Conservation (phyloP, 2,113 vertebrate genomes). For the Catharus minimus region DNA sequence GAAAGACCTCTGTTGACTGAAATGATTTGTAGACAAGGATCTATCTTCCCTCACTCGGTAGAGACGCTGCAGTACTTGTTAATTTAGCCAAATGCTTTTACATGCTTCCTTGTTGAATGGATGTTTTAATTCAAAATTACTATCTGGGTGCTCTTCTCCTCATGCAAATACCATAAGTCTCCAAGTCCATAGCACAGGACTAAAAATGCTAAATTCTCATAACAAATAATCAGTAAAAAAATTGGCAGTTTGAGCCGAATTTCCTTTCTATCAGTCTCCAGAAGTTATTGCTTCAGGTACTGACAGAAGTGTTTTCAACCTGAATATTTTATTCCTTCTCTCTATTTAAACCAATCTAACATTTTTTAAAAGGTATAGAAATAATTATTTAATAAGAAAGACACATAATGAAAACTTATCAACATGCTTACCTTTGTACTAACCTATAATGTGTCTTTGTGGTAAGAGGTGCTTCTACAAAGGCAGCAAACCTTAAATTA, state of each 20-base stretch:
- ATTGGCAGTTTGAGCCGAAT: neutral
- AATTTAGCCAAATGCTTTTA: neutral
- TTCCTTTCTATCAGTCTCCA: neutral
- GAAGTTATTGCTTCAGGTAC: neutral
- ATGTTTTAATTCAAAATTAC: neutral
- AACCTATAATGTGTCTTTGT: neutral
- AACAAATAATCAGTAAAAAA: neutral
- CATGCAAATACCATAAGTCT: neutral
- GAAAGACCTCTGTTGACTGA: neutral
- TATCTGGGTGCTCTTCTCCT: neutral
- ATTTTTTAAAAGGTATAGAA: neutral
- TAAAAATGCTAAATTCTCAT: neutral
- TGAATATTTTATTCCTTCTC: neutral
- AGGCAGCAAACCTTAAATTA: neutral
- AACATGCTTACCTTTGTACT: neutral
- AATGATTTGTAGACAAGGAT: neutral
- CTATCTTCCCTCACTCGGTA: neutral
- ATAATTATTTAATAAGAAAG: neutral
- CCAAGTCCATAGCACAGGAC: neutral
- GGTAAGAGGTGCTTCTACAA: neutral
- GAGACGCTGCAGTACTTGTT: neutral
- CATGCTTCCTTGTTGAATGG: neutral
- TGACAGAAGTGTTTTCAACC: neutral
- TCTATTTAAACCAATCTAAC: neutral
- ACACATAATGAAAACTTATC: fast-evolving